These are phyloP conservation scores for Alviniconcha marisindica DNA, from an alignment of 1,140 invertebrate species.

Conservation along the genomic window DNA sequence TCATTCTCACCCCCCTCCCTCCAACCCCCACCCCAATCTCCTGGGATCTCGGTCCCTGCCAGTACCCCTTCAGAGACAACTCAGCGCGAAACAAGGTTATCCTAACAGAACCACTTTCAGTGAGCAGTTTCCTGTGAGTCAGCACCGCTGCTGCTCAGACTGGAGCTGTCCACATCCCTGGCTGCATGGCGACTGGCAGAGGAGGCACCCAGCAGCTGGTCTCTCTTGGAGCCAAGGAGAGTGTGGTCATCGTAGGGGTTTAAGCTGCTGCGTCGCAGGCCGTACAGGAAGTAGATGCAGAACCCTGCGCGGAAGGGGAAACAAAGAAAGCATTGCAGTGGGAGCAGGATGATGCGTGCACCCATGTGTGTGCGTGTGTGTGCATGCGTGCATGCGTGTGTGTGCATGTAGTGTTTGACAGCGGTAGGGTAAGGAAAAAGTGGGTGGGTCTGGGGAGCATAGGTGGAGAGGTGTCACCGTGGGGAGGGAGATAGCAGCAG, in stretches of 20 bases:
- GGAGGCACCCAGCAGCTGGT: background rate
- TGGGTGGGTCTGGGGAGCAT: background rate
- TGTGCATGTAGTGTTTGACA: background rate
- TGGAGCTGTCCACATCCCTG: background rate
- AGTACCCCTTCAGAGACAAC: background rate
- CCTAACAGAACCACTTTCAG: background rate
- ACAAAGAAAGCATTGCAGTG: background rate
- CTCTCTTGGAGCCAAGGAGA: background rate
- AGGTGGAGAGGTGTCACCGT: background rate
- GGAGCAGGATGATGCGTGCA: too few species aligned
- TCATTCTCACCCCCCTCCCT: too few species aligned
- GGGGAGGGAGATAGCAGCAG: background rate
- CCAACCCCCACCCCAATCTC: too few species aligned
- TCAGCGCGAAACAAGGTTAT: background rate
- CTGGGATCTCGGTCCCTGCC: too few species aligned
- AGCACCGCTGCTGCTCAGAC: background rate
- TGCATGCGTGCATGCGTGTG: too few species aligned
- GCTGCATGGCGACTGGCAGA: background rate
- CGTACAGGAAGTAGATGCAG: constrained; percentile 93
- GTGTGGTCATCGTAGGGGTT: constrained; percentile 1
- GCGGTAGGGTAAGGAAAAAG: background rate
- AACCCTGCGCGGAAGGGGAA: constrained; percentile 79
- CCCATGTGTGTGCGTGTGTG: background rate
- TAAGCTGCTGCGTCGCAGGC: constrained; percentile 86
- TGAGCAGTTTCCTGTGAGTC: background rate